Percentiles rank a stretch among this genome's conserved stretches.
phyloP scores from a whole-genome alignment of 2,113 vertebrate species.

The Pelecanoides urinatrix region DNA sequence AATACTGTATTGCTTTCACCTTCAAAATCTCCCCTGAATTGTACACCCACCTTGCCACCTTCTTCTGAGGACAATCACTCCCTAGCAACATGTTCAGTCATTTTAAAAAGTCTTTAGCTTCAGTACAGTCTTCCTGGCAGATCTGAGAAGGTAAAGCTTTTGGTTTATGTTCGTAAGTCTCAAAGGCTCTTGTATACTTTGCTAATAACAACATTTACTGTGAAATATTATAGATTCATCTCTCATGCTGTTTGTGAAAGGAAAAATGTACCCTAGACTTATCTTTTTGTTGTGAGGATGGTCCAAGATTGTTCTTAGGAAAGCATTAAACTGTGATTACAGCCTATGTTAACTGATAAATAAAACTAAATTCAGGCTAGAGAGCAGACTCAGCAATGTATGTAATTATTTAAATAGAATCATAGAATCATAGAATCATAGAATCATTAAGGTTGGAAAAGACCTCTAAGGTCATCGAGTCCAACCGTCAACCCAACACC shows the following conservation, averaged over 20 bases:
- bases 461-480: no score
- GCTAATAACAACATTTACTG: not conserved
- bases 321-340: not conserved
- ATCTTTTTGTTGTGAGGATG: not conserved
- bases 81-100: not conserved
- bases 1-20: not conserved
- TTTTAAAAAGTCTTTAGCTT: not conserved
- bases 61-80: not conserved
- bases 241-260: not conserved
- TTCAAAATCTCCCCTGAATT: not conserved
- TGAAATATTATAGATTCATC: not conserved
- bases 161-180: not conserved
- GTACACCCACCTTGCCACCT: rapidly evolving
- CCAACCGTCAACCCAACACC: no score
- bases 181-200: not conserved
- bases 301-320: not conserved
- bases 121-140: not conserved
- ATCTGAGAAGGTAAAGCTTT: not conserved
- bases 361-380: not conserved
- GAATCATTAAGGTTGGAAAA: no score
- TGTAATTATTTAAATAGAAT: not conserved
- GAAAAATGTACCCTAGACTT: not conserved
- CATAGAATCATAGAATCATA: no score
- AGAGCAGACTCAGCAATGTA: not conserved
- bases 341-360: not conserved